These are phyloP conservation scores for Cydia fagiglandana DNA, from an alignment of 1,140 invertebrate genomes.

Conservation along the genomic window DNA sequence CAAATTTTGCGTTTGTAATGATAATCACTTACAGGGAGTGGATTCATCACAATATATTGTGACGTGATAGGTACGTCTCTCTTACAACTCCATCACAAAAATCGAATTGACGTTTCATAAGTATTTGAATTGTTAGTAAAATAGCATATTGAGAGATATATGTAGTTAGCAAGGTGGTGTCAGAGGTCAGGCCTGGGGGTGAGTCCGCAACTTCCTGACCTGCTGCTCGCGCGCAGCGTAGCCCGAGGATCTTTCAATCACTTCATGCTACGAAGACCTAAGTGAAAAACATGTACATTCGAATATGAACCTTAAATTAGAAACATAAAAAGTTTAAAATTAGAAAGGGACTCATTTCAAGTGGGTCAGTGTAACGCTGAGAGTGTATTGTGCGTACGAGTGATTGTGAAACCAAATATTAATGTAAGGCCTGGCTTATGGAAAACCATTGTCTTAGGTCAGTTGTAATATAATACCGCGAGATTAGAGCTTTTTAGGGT, in stretches of 20 bases:
- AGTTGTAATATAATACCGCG: neutral
- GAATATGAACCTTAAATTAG: neutral
- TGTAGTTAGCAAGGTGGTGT: slow-evolving; percentile 11
- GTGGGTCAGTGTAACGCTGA: neutral
- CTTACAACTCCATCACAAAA: too few relatives aligned
- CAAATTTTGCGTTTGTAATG: too few relatives aligned
- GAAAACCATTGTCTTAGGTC: neutral
- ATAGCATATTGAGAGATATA: neutral
- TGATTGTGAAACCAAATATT: neutral
- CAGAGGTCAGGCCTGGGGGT: slow-evolving; percentile 8
- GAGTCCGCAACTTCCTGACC: slow-evolving; percentile 4
- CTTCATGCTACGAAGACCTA: neutral
- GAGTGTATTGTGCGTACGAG: neutral
- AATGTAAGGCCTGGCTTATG: neutral
- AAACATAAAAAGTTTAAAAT: neutral
- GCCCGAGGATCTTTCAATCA: neutral
- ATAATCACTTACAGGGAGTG: too few relatives aligned
- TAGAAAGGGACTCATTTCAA: neutral
- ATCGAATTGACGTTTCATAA: too few relatives aligned
- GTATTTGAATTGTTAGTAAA: neutral
- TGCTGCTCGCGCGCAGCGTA: neutral
- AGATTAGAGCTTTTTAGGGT: too few relatives aligned
- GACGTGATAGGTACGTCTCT: too few relatives aligned
- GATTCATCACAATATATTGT: too few relatives aligned
- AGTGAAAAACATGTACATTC: neutral